Base-by-base conservation (phyloP, 2,888 invertebrate genomes). In the Drosophila tripunctata region DNA sequence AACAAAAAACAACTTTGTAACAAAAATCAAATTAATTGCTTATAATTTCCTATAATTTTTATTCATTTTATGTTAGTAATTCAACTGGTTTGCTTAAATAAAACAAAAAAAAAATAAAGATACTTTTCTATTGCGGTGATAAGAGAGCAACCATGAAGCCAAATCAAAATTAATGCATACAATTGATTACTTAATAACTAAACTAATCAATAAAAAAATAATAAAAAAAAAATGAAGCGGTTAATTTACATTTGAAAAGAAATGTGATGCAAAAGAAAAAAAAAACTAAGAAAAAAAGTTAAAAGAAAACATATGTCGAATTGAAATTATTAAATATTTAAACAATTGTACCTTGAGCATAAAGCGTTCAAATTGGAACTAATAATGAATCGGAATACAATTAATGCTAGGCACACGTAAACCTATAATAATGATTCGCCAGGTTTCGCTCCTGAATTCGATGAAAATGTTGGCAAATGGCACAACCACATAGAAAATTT, bases 271-370 rank as follows among this genome's bases (percentile, higher is more conserved):
- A 72, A 75, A 73, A 71, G 71, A 73, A 57, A 44, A 75, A 70
- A 56, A 35, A 68, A 64, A 58, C 38, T 40, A 51, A 43, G 36
- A 48, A 24, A 43, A 38, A 40, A 36, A 48, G 40, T 33, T 44
- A 54, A 41, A 47, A 14, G 47, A 58, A 69, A 60, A 69, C 50
- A 73, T 58, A 83, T 78, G 77, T 74, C 78, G 78, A 79, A 78
- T 60, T 69, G 75, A 76, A 76, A 75, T 74, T 69, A 61, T 58
- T 57, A 61, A 73, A 74, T 63, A 61, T 68, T 65, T 73, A 72
- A 77, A 87, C 85, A 68, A 87, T 70, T 87, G 82, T 82, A 87
- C 82, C 87, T 82, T 82, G 80, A 87, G 68, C 70, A 78, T 70
- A 75, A 76, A 76, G 68, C 67, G 63, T 75, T 61, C 54, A 73